Evolutionary conservation across 2,797 vertebrate genomes (phyloP).

Genomic region (Dermochelys coriacea): DNA sequence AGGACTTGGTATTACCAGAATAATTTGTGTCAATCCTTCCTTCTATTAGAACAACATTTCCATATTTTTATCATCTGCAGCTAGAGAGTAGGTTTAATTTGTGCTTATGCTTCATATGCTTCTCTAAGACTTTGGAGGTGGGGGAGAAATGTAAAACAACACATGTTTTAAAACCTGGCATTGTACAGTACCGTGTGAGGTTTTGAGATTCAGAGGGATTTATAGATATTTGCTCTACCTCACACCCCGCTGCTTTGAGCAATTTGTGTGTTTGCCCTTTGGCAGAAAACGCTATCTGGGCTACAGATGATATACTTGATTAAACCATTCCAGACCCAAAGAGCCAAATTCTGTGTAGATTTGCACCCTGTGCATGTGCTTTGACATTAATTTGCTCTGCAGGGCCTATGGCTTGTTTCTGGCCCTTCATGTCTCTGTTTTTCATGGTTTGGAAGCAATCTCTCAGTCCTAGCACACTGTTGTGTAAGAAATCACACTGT

Average conservation of each 20-base stretch:
- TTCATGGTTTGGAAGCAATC: background rate
- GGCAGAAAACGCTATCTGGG: background rate
- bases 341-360: background rate
- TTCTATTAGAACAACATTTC: conserved; percentile 9
- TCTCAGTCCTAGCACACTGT: background rate
- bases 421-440: background rate
- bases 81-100: conserved; percentile 7
- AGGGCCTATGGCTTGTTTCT: background rate
- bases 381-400: background rate
- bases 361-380: conserved; percentile 4
- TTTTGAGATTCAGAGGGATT: background rate
- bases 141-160: background rate
- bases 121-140: background rate
- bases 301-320: conserved; percentile 23
- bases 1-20: background rate
- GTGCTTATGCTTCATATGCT: background rate
- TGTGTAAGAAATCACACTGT: background rate
- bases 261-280: background rate
- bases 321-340: background rate
- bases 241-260: background rate
- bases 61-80: background rate
- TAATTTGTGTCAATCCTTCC: background rate
- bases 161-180: background rate
- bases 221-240: background rate
- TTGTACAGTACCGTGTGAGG: background rate